These are phyloP conservation scores for Rhinichthys klamathensis DNA, from an alignment of 2,113 vertebrate genomes.

Conservation along the genomic window DNA sequence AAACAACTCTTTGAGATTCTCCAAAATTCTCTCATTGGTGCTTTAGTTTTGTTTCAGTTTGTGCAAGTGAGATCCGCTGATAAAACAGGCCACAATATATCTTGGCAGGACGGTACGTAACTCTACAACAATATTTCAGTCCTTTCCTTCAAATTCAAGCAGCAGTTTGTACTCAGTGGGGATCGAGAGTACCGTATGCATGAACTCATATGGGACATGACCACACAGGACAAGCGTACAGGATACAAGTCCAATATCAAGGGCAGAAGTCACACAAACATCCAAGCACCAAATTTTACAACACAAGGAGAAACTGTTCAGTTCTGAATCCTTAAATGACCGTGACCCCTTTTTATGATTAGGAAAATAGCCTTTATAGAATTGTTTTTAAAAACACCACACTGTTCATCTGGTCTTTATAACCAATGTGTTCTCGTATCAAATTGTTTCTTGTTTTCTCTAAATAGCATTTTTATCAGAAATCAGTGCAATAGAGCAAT, in stretches of 20 bases:
- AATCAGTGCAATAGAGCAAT: conserved; percentile 75
- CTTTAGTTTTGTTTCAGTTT: conserved; percentile 56
- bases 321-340: conserved; percentile 56
- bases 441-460: conserved; percentile 62
- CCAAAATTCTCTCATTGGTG: conserved; percentile 53
- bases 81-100: conserved; percentile 53
- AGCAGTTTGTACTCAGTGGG: conserved; percentile 46
- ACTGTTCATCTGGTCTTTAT: conserved; percentile 58
- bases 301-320: conserved; percentile 59
- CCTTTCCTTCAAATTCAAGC: conserved; percentile 49
- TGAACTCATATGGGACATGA: conserved; percentile 49
- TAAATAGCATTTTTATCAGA: conserved; percentile 65
- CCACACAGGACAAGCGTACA: conserved; percentile 59
- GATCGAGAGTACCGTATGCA: conserved; percentile 54
- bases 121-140: conserved; percentile 48
- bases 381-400: conserved; percentile 61
- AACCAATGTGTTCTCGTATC: conserved; percentile 59
- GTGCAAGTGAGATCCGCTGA: conserved; percentile 54
- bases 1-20: conserved; percentile 51
- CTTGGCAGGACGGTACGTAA: conserved; percentile 54
- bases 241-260: conserved; percentile 60
- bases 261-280: conserved; percentile 62
- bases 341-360: conserved; percentile 62
- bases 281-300: conserved; percentile 68
- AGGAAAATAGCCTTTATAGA: conserved; percentile 65